Conservation (phyloP, 1,140 invertebrate genomes). For the Drosophila rhopaloa region DNA sequence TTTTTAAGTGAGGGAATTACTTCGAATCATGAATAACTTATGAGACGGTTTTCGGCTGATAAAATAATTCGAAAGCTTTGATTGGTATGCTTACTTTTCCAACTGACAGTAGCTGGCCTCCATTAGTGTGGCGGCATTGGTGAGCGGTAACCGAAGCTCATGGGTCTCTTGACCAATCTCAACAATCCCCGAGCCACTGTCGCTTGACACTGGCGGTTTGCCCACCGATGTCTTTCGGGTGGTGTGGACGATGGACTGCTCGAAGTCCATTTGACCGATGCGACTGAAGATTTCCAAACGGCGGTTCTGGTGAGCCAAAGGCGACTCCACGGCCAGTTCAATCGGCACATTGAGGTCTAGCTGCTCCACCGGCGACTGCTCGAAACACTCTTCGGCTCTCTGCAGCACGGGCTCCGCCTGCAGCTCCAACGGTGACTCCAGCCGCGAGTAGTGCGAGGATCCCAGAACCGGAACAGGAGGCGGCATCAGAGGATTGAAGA, state of each 20-base stretch:
- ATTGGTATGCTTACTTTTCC: slow-evolving; percentile 51
- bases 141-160: slow-evolving; percentile 46
- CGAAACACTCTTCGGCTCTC: slow-evolving; percentile 86
- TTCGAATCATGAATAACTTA: no score
- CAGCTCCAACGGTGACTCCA: slow-evolving; percentile 68
- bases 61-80: no score
- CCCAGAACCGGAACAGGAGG: slow-evolving; percentile 74
- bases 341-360: slow-evolving; percentile 84
- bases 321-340: slow-evolving; percentile 83
- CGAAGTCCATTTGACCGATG: slow-evolving; percentile 80
- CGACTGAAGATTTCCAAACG: slow-evolving; percentile 81
- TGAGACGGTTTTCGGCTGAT: no score
- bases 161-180: slow-evolving; percentile 77
- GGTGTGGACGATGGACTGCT: slow-evolving; percentile 73
- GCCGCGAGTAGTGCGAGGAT: slow-evolving; percentile 31
- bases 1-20: no score
- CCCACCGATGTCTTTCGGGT: slow-evolving; percentile 39
- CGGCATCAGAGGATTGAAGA: slow-evolving; percentile 79
- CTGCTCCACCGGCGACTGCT: slow-evolving; percentile 84
- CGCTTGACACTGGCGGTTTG: slow-evolving; percentile 11
- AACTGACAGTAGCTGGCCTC: slow-evolving; percentile 78
- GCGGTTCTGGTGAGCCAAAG: slow-evolving; percentile 71
- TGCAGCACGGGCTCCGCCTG: slow-evolving; percentile 72
- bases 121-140: slow-evolving; percentile 70
- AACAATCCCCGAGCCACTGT: slow-evolving; percentile 56